A percentile compares a stretch with the other conserved stretches of the same genome.
These are phyloP conservation scores for Miniopterus natalensis DNA, from an alignment of 2,113 vertebrate genomes.

Conservation along the genomic window DNA sequence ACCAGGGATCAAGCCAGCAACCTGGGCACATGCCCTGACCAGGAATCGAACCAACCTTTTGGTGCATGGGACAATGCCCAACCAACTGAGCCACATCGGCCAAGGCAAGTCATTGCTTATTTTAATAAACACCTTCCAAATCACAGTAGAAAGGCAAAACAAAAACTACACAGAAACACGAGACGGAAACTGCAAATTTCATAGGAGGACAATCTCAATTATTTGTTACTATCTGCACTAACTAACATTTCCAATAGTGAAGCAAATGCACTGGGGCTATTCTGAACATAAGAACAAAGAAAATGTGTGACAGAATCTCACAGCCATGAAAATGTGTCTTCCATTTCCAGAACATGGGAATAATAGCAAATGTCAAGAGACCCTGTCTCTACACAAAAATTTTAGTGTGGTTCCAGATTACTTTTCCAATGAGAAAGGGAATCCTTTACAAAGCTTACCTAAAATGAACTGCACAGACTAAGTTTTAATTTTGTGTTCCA, in stretches of 20 bases:
- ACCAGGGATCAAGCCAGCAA: not conserved
- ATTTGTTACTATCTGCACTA: not conserved
- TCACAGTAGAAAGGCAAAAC: not conserved
- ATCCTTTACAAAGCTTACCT: constrained; percentile 26
- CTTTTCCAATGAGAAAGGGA: constrained; percentile 31
- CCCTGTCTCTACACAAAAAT: not conserved
- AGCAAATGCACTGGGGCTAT: not conserved
- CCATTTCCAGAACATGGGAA: not conserved
- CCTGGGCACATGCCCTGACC: not conserved
- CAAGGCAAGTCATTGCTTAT: not conserved
- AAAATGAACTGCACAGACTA: constrained; percentile 46
- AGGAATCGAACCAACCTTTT: not conserved
- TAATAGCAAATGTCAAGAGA: not conserved
- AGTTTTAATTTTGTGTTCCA: constrained; percentile 74
- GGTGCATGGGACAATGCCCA: not conserved
- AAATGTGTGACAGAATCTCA: not conserved
- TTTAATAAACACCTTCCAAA: constrained; percentile 58
- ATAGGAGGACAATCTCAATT: not conserved
- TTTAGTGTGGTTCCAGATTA: not conserved
- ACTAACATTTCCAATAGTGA: not conserved
- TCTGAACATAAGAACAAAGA: not conserved
- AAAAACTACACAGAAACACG: not conserved
- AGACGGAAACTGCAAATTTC: not conserved
- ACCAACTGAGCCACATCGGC: not conserved
- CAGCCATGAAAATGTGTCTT: not conserved